Percentiles rank a stretch among this genome's conserved stretches.
Evolutionary conservation across 2,888 invertebrate species (phyloP).

Genomic region (Autographa pulchrina): DNA sequence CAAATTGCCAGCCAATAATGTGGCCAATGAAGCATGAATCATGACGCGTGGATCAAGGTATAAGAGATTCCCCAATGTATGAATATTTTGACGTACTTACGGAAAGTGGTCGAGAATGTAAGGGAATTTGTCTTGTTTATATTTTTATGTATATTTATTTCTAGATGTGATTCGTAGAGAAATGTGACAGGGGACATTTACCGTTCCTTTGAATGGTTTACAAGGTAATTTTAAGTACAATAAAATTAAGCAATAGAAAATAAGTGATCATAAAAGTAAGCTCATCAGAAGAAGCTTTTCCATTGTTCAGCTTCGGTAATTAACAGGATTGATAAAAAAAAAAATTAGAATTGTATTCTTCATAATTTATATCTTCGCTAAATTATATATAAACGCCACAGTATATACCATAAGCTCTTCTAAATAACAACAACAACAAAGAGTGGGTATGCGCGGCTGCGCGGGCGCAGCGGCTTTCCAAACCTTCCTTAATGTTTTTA

Average conservation of each 20-base stretch:
- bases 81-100: not conserved
- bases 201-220: too few relatives aligned
- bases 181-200: too few relatives aligned
- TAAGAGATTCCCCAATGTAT: conserved; percentile 10
- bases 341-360: too few relatives aligned
- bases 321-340: too few relatives aligned
- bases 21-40: conserved; percentile 75
- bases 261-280: too few relatives aligned
- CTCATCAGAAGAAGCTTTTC: too few relatives aligned
- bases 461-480: conserved; percentile 64
- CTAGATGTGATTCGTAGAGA: too few relatives aligned
- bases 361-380: too few relatives aligned
- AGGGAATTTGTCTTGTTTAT: not conserved
- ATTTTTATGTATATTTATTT: not conserved
- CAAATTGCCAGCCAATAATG: conserved; percentile 77
- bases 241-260: too few relatives aligned
- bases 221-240: too few relatives aligned
- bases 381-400: conserved; percentile 6
- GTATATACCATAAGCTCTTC: conserved; percentile 26
- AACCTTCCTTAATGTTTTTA: conserved; percentile 60
- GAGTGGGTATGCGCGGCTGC: conserved; percentile 44
- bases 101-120: not conserved
- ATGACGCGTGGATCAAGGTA: conserved; percentile 48
- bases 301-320: too few relatives aligned
- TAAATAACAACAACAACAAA: conserved; percentile 41